These are phyloP conservation scores for Halcyon badia DNA, from an alignment of 2,797 vertebrate genomes.

Conservation along the genomic window DNA sequence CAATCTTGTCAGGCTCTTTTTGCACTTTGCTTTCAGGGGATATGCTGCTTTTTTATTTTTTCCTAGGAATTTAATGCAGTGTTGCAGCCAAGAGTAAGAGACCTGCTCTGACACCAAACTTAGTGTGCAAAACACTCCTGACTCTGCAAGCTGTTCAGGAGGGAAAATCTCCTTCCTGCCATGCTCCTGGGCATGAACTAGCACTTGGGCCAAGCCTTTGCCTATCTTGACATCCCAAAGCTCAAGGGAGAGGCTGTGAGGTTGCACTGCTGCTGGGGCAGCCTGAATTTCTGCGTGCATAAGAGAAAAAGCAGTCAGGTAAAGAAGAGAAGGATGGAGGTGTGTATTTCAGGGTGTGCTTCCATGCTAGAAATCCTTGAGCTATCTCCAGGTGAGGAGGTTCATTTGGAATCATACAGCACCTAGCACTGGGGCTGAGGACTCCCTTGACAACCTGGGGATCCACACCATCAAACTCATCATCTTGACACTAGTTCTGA, in stretches of 20 bases:
- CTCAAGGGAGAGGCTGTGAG: background rate
- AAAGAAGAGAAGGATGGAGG: background rate
- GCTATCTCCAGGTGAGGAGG: background rate
- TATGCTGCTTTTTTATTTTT: background rate
- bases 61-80: background rate
- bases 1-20: background rate
- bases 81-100: background rate
- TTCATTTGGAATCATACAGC: background rate
- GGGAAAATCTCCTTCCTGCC: background rate
- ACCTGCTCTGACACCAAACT: background rate
- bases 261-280: background rate
- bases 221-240: background rate
- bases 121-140: background rate
- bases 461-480: background rate
- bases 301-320: background rate
- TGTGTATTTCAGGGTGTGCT: background rate
- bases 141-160: background rate
- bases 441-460: fast-evolving
- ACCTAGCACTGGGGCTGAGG: background rate
- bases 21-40: background rate
- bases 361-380: background rate
- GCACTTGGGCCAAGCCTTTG: background rate
- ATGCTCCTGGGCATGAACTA: background rate
- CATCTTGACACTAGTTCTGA: background rate
- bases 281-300: background rate